phyloP scores from a whole-genome alignment of 2,797 vertebrate genomes.

The Cuniculus paca region DNA sequence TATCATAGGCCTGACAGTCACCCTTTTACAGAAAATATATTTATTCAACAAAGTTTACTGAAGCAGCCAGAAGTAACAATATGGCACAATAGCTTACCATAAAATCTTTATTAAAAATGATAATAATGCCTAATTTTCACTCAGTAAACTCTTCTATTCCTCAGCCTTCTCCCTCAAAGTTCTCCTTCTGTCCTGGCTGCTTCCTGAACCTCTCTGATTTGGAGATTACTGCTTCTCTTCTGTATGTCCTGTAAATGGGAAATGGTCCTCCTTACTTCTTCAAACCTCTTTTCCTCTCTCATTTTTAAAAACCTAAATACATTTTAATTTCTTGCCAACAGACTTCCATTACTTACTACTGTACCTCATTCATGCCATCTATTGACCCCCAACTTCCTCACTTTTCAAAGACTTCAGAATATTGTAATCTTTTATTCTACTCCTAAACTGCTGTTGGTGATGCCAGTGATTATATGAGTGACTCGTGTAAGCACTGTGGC shows the following conservation, averaged over 20 bases:
- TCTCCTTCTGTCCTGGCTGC: not conserved
- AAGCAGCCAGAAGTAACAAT: not conserved
- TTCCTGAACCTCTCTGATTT: not conserved
- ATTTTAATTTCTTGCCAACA: not conserved
- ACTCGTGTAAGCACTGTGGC: not conserved
- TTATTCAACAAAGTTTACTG: constrained; percentile 1
- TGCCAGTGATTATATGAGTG: not conserved
- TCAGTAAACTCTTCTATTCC: not conserved
- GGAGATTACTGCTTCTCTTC: not conserved
- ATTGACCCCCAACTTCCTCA: not conserved
- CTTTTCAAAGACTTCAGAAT: constrained; percentile 1
- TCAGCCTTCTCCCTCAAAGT: constrained; percentile 10
- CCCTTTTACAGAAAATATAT: constrained; percentile 30
- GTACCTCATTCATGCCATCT: not conserved
- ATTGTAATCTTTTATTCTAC: not conserved
- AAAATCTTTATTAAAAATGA: not conserved
- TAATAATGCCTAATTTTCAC: not conserved
- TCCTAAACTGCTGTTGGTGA: not conserved
- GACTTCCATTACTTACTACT: not conserved
- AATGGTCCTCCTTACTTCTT: not conserved
- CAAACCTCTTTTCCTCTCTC: not conserved
- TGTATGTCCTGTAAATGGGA: not conserved
- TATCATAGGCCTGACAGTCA: not conserved
- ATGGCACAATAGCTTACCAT: not conserved
- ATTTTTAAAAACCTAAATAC: not conserved